A percentile compares a stretch with the other conserved stretches of the same genome.
Evolutionary conservation across 2,888 invertebrate species (phyloP).

Genomic region (Leptinotarsa haldemani): DNA sequence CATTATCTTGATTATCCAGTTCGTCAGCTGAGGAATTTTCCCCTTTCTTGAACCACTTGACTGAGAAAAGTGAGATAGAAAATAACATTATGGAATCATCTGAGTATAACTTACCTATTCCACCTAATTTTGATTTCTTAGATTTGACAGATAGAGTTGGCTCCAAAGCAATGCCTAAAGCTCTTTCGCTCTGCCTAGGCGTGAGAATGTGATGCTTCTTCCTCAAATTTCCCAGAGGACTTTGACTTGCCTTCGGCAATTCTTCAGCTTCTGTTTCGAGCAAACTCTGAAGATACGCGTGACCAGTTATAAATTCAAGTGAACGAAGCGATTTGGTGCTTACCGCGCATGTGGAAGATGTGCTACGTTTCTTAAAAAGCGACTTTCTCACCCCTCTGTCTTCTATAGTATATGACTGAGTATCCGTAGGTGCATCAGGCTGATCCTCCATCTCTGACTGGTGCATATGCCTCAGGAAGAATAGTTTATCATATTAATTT

Average conservation of each 20-base stretch:
- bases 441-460: constrained; percentile 76
- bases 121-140: constrained; percentile 75
- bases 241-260: constrained; percentile 78
- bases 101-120: constrained; percentile 70
- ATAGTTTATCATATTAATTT: neutral
- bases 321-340: constrained; percentile 51
- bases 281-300: constrained; percentile 72
- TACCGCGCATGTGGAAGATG: constrained; percentile 88
- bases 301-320: too few relatives aligned
- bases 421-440: constrained; percentile 72
- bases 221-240: constrained; percentile 80
- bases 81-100: neutral
- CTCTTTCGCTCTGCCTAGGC: constrained; percentile 86
- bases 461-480: constrained; percentile 74
- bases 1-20: constrained; percentile 68
- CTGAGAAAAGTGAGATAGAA: constrained; percentile 52
- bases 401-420: constrained; percentile 75
- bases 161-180: constrained; percentile 72
- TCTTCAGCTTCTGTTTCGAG: constrained; percentile 85
- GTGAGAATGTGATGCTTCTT: constrained; percentile 82
- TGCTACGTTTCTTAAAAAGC: constrained; percentile 88
- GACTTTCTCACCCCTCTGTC: constrained; percentile 83
- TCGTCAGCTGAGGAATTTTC: constrained; percentile 67
- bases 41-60: constrained; percentile 72
- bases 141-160: constrained; percentile 64